Percentiles rank a stretch among this genome's conserved stretches.
phyloP scores from a whole-genome alignment of 1,140 invertebrate species.

The Drosophila nasuta region DNA sequence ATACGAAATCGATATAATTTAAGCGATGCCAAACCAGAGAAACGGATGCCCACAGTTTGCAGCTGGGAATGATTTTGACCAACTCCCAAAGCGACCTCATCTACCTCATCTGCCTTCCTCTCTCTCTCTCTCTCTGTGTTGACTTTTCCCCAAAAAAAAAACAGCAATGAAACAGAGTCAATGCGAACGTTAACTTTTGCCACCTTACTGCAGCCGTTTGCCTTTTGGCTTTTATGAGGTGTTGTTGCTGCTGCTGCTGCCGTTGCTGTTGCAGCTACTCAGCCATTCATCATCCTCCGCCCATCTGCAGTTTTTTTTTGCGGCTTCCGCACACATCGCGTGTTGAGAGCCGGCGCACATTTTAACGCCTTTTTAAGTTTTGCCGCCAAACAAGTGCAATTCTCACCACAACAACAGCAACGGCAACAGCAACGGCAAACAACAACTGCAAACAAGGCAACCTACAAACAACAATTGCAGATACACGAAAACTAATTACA shows the following conservation, averaged over 20 bases:
- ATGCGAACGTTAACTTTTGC: constrained; percentile 24
- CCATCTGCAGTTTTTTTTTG: constrained; percentile 25
- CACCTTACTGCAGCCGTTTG: constrained; percentile 21
- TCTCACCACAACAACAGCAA: constrained; percentile 54
- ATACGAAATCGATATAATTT: constrained; percentile 84
- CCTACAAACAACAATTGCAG: constrained; percentile 73
- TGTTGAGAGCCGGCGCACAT: constrained; percentile 74
- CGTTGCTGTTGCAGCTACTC: constrained; percentile 26
- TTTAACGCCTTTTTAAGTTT: constrained; percentile 83
- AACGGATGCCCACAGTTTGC: constrained; percentile 48
- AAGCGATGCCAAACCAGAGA: constrained; percentile 73
- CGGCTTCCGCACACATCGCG: constrained; percentile 70
- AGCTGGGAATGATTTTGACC: constrained; percentile 16
- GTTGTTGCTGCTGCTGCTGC: constrained; percentile 47
- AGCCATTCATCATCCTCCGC: constrained; percentile 64
- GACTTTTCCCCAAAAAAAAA: constrained; percentile 33
- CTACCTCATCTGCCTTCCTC: background rate
- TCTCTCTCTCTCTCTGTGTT: constrained; percentile 10
- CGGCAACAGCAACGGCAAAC: constrained; percentile 38
- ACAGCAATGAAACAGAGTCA: constrained; percentile 30
- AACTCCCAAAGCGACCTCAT: background rate
- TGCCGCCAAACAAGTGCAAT: constrained; percentile 81
- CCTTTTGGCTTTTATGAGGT: constrained; percentile 61
- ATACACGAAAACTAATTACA: constrained; percentile 84
- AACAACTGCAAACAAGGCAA: constrained; percentile 25